Evolutionary conservation across 2,888 invertebrate species (phyloP), one percentile per base, ranked within the genome.

Genomic region (Hyalella azteca): DNA sequence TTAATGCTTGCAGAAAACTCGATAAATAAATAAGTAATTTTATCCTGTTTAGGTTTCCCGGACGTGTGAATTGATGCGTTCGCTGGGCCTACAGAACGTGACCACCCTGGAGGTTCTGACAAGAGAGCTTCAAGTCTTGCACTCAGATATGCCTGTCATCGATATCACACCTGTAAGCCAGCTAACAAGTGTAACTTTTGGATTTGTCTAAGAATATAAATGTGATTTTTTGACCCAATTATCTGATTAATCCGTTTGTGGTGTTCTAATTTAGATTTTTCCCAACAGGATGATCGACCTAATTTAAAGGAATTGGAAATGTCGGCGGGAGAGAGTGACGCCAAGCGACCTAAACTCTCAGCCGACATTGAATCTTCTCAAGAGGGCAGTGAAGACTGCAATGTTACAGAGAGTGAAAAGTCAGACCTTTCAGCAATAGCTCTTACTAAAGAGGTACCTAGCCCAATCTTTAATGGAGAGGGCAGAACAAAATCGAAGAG

Each of bases 31-130:
- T n/a, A n/a, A n/a, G n/a, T n/a, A n/a, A n/a, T n/a, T n/a, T n/a
- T n/a, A n/a, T 77, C 36, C n/a, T 75, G 48, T 78, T 29, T 59
- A 83, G 83, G 83, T 83, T 13, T 50, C 77, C 48, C 45, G 93
- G 83, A 95, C 95, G 11, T 95, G 94, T 87, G 88, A 90, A 50
- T 91, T 91, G 36, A 90, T 99, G 41, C 89, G 91, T 78, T 90
- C 92, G 49, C 88, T 91, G 60, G 95, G 95, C 7, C 98, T 97
- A 88, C 91, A 93, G 80, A 95, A 96, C 86, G 90, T 97, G 78
- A 91, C 91, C 86, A 97, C 97, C 0, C 90, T 94, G 89, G 98
- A 98, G 88, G 93, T 96, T 85, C 89, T 96, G 84, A 94, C 95
- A 88, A 50, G 85, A 50, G 85, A 85, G 76, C 85, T 85, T 59